Evolutionary conservation across 2,797 vertebrate genomes (phyloP), one percentile per base, ranked within the genome.

Genomic region (Novumbra hubbsi): DNA sequence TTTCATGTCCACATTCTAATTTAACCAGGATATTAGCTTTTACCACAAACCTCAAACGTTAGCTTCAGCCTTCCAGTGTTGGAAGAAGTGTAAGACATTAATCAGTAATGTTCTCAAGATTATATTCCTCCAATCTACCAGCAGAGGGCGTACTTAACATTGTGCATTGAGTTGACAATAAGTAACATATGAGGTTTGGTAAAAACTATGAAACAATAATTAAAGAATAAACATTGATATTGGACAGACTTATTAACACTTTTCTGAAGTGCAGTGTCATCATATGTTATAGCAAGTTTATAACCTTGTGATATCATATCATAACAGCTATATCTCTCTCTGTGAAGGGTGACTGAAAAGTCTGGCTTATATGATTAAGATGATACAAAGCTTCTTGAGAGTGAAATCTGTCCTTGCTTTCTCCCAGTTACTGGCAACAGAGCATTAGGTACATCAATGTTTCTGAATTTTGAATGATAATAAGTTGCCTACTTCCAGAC

Each of bases 81-180:
- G 3, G 9, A 60, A 12, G 9, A 27, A 60, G 3, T 27, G 21
- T 12, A 12, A 27, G 55, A 60, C 55, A 14, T 60, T 60, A 27
- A 17, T 15, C 1, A 7, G 34, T 7, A 41, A 28, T 49, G 3
- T 69, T 69, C 45, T 28, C 21, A 1, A 27, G 17, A 49, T 28
- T 24, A 1, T 19, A n/a, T 27, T 71, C 55, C 21, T 16, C 4
- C 2, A 12, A 21, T 60, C 32, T 41, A 55, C 38, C 70, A 71
- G 52, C n/a, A 71, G 70, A 71, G 70, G 70, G 70, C 70, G 21
- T 60, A 55, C 52, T 71, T 60, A 15, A 24, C 55, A 19, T 60
- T n/a, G 52, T 19, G 15, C 28, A 7, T 69, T 16, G 32, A 69
- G 45, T 12, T 34, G 15, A 65, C 7, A 30, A 32, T 32, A 28